Percentiles rank a stretch among this genome's conserved stretches.
Evolutionary conservation across 2,113 vertebrate genomes (phyloP).

Genomic region (Chloropsis hardwickii): DNA sequence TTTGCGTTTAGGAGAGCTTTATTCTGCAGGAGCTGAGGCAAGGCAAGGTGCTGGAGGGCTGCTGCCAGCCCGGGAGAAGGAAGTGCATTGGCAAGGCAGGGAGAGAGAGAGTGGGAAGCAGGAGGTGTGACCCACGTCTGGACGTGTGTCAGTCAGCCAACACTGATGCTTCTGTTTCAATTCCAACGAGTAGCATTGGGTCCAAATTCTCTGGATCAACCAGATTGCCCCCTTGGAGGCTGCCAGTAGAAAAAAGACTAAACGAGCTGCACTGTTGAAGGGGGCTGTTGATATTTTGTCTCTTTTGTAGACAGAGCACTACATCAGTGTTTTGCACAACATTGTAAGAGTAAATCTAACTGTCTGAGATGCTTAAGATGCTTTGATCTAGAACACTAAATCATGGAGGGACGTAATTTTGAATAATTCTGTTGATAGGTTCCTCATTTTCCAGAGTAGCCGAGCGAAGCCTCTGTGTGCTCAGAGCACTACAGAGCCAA

Average conservation of each 20-base stretch:
- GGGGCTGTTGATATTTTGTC: slow-evolving; percentile 39
- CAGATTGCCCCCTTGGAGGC: neutral
- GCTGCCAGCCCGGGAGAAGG: neutral
- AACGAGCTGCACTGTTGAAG: neutral
- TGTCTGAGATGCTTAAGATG: slow-evolving; percentile 8
- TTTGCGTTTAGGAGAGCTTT: neutral
- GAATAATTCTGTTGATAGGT: neutral
- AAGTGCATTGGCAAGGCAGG: neutral
- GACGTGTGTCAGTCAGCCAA: neutral
- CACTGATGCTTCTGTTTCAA: neutral
- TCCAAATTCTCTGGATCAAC: slow-evolving; percentile 29
- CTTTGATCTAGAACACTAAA: slow-evolving; percentile 57
- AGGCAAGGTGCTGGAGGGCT: neutral
- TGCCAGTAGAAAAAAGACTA: neutral
- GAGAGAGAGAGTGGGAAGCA: neutral
- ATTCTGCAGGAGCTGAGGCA: neutral
- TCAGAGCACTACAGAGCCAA: neutral
- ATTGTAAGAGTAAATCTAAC: neutral
- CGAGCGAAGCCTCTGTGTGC: neutral
- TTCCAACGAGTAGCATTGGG: slow-evolving; percentile 10
- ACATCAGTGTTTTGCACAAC: slow-evolving; percentile 58
- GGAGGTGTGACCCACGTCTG: neutral
- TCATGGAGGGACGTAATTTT: neutral
- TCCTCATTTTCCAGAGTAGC: neutral
- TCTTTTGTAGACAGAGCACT: slow-evolving; percentile 50